Percentiles rank a stretch among this genome's conserved stretches.
Evolutionary conservation across 1,140 invertebrate species (phyloP).

Genomic region (Melitaea cinxia): DNA sequence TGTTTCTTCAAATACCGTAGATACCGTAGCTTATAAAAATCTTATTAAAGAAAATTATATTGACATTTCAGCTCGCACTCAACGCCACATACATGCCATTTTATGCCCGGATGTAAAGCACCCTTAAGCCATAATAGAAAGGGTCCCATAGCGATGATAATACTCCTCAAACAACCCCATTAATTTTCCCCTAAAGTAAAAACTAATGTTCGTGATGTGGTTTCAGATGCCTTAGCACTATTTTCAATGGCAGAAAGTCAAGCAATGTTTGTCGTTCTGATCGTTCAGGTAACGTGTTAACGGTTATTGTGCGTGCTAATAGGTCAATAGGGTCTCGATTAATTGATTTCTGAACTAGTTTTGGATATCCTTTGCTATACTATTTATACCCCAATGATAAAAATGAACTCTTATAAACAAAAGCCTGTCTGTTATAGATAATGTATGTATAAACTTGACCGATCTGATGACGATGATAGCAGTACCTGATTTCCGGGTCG

Average conservation of each 20-base stretch:
- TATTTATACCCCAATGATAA: no score
- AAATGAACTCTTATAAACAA: no score
- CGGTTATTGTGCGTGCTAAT: slow-evolving; percentile 23
- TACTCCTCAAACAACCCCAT: slow-evolving; percentile 49
- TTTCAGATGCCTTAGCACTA: slow-evolving; percentile 30
- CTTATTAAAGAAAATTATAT: slow-evolving; percentile 4
- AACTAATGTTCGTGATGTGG: slow-evolving; percentile 44
- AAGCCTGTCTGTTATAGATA: no score
- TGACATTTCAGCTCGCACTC: slow-evolving; percentile 10
- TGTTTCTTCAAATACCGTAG: no score
- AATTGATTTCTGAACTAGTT: no score
- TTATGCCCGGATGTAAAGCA: slow-evolving; percentile 40
- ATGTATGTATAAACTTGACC: no score
- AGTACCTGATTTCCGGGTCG: no score
- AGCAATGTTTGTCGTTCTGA: slow-evolving; percentile 18
- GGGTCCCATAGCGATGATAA: slow-evolving; percentile 49
- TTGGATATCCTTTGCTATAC: no score
- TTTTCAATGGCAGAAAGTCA: slow-evolving; percentile 31
- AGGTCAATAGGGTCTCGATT: slow-evolving; percentile 19
- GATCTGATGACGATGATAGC: no score
- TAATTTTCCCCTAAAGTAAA: slow-evolving; percentile 58
- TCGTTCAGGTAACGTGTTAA: slow-evolving; percentile 24
- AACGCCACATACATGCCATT: slow-evolving; percentile 26
- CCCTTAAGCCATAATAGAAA: slow-evolving; percentile 43
- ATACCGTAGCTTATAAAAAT: neutral